Percentiles rank a stretch among this genome's conserved stretches.
These are phyloP conservation scores for Acholoe squamosa DNA, from an alignment of 2,888 invertebrate species.

Conservation along the genomic window DNA sequence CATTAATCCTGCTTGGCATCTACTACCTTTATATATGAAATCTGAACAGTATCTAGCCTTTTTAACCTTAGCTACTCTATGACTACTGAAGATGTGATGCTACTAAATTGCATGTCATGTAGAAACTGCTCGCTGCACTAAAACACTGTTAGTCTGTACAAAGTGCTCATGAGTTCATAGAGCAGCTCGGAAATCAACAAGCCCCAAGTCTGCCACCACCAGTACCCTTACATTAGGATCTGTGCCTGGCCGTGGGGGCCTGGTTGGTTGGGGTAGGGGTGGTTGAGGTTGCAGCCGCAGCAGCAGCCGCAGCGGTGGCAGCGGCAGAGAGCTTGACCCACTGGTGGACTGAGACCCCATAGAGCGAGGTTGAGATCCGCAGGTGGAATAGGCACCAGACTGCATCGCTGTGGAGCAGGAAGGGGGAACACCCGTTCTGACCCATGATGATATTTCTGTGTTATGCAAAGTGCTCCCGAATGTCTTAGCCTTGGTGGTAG, in stretches of 20 bases:
- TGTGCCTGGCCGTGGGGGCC: background rate
- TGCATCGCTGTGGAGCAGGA: constrained; percentile 33
- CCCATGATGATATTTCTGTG: background rate
- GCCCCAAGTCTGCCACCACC: no score
- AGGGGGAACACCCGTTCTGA: constrained; percentile 32
- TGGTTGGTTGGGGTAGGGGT: background rate
- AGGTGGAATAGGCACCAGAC: constrained; percentile 46
- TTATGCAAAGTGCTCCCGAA: background rate
- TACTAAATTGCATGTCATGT: no score
- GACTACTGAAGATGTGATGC: no score
- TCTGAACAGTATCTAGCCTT: no score
- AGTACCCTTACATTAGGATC: background rate
- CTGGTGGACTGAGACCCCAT: constrained; percentile 38
- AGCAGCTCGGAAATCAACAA: no score
- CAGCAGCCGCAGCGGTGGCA: constrained; percentile 15
- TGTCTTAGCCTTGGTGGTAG: background rate
- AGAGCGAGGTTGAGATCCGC: constrained; percentile 47
- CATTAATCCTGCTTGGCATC: no score
- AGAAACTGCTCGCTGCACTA: no score
- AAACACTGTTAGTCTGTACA: no score
- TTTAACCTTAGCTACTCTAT: no score
- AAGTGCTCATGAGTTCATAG: no score
- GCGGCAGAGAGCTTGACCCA: constrained; percentile 45
- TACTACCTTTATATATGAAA: no score
- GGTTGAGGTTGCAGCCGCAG: background rate